Evolutionary conservation across 2,113 vertebrate genomes (phyloP).

Genomic region (Xiphorhynchus elegans): DNA sequence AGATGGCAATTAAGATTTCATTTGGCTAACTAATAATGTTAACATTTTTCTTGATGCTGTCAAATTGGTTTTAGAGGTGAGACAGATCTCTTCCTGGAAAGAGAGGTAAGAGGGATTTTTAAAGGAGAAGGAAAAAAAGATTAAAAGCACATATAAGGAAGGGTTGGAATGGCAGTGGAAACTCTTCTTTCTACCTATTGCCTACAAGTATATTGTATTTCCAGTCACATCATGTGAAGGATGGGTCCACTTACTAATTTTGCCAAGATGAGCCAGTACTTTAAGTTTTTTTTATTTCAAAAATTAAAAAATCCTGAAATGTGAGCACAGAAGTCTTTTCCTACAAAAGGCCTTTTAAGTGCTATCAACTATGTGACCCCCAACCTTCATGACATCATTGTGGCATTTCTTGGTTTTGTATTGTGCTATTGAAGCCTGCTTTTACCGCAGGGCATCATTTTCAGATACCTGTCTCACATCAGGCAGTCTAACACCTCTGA

Average conservation of each 20-base stretch:
- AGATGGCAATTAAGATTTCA: not conserved
- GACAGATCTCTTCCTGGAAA: not conserved
- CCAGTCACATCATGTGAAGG: not conserved
- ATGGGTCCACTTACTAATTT: not conserved
- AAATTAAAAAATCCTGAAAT: not conserved
- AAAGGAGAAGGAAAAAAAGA: too few species aligned
- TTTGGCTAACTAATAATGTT: not conserved
- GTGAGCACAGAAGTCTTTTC: not conserved
- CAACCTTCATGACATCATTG: not conserved
- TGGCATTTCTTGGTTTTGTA: not conserved
- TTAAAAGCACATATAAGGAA: not conserved
- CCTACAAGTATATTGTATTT: not conserved
- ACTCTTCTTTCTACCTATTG: not conserved
- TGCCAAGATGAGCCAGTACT: constrained; percentile 11
- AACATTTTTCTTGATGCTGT: not conserved
- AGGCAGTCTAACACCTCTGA: not conserved
- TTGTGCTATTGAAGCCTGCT: not conserved
- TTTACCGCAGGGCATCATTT: not conserved
- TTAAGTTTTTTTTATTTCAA: not conserved
- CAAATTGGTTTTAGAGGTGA: not conserved
- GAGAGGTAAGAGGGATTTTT: not conserved
- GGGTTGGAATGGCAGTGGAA: not conserved
- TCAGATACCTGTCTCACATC: not conserved
- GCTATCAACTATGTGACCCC: not conserved
- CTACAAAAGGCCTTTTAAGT: not conserved